A percentile compares a stretch with the other conserved stretches of the same genome.
Evolutionary conservation across 2,113 vertebrate genomes (phyloP).

Genomic region (Calidris pygmaea): DNA sequence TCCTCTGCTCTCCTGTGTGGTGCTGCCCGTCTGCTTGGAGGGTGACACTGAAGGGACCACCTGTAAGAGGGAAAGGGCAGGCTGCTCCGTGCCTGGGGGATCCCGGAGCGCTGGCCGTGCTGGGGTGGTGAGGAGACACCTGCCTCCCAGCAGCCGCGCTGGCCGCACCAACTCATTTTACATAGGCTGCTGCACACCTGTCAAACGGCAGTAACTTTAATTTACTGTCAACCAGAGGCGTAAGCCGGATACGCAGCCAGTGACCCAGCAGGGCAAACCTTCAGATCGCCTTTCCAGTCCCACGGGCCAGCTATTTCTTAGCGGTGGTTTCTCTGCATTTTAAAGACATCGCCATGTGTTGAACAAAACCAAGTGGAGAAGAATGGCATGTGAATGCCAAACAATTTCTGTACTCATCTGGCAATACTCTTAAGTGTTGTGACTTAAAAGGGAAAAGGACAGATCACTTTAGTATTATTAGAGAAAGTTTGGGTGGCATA

Average conservation of each 20-base stretch:
- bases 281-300: constrained; percentile 54
- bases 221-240: background rate
- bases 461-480: background rate
- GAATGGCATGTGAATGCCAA: background rate
- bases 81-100: rapidly evolving
- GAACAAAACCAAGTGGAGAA: constrained; percentile 15
- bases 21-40: background rate
- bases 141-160: background rate
- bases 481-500: background rate
- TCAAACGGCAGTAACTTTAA: constrained; percentile 45
- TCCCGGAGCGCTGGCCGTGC: background rate
- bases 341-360: background rate
- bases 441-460: background rate
- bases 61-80: background rate
- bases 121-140: background rate
- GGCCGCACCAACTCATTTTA: background rate
- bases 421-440: background rate
- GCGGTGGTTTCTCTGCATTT: background rate
- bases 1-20: background rate
- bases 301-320: background rate
- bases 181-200: constrained; percentile 31
- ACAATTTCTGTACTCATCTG: background rate
- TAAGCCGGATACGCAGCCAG: background rate
- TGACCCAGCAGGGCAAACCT: constrained; percentile 53
- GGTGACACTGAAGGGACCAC: background rate